Evolutionary conservation across 2,113 vertebrate genomes (phyloP), one percentile per base, ranked within the genome.

Genomic region (Phyllopteryx taeniolatus): DNA sequence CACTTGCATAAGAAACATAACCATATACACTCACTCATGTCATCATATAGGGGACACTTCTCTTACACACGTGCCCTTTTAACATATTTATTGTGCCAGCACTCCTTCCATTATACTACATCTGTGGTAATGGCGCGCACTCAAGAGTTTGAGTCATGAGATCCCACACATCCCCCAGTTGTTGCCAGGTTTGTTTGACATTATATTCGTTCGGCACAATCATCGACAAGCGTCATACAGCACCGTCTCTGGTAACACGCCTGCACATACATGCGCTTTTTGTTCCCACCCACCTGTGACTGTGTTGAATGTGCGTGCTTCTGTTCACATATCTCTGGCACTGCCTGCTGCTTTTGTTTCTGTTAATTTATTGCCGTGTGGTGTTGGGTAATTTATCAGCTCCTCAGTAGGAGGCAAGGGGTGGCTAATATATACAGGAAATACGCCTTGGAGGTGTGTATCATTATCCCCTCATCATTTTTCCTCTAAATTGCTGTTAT

Each of bases 91-190:
- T 51, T 2, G n/a, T 78, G 59, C 73, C 83, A 76, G 71, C 22
- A 44, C 82, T 81, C 72, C 66, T 35, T 75, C 83, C 72, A 86
- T 90, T 88, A 87, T 77, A 68, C 67, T 70, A 66, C 56, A 5
- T 79, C 85, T 88, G 87, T 90, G 83, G 89, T 91, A 85, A 79
- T 10, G 71, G 73, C 68, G 76, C 83, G 70, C 68, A 76, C 57
- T 79, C 70, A 75, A 63, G 79, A 71, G 65, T 82, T 78, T 87
- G 88, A 72, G 31, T 61, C 73, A 78, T 88, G 80, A 73, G 70
- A 83, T 61, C 56, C 59, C 44, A 20, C 59, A 20, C 76, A 42
- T 59, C n/a, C 53, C 59, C 72, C 83, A 88, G 79, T 81, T 88
- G 86, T 54, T 78, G 83, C 83, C 83, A 84, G 75, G 56, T 70